Conservation (phyloP, 2,888 invertebrate genomes). For the Rhagophthalmus giganteus region DNA sequence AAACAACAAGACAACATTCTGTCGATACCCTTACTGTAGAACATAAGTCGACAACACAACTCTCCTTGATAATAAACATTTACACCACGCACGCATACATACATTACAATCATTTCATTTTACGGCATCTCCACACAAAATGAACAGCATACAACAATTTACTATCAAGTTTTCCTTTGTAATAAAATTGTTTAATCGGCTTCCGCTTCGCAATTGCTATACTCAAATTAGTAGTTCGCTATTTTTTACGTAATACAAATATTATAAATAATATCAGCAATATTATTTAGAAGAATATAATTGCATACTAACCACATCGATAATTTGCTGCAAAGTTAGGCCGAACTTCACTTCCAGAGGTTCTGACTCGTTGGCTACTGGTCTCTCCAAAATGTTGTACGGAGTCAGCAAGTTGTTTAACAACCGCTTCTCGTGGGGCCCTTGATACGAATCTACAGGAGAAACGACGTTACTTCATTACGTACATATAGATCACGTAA, state of each 20-base stretch:
- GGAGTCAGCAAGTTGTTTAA: conserved; percentile 79
- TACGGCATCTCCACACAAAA: no score
- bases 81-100: no score
- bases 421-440: conserved; percentile 85
- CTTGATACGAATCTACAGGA: conserved; percentile 79
- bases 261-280: no score
- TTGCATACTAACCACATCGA: conserved; percentile 83
- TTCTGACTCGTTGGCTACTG: conserved; percentile 89
- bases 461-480: no score
- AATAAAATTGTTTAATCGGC: no score
- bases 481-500: no score
- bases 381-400: conserved; percentile 88
- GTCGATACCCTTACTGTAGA: conserved; percentile 39
- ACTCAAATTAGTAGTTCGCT: no score
- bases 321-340: conserved; percentile 89
- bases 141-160: no score
- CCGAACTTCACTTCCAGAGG: conserved; percentile 89
- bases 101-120: no score
- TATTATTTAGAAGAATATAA: no score
- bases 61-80: no score
- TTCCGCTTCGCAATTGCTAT: background rate
- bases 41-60: conserved; percentile 11
- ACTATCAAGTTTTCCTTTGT: background rate
- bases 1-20: conserved; percentile 59
- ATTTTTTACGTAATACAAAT: no score